A percentile compares a stretch with the other conserved stretches of the same genome.
These are phyloP conservation scores for Xiphophorus maculatus DNA, from an alignment of 2,113 vertebrate genomes.

Conservation along the genomic window DNA sequence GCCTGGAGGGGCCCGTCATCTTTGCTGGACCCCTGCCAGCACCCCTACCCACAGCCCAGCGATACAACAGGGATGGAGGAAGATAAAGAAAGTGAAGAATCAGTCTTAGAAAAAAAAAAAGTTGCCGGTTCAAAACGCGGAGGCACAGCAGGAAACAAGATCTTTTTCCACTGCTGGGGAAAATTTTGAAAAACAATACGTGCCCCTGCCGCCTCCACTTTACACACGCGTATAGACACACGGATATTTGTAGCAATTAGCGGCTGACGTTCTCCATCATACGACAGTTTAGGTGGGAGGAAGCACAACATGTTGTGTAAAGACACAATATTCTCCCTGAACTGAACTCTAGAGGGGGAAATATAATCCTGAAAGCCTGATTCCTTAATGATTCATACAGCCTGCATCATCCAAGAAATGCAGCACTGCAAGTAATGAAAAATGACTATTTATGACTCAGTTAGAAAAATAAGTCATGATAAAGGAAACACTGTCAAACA, in stretches of 20 bases:
- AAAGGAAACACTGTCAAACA: background rate
- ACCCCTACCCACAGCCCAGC: constrained; percentile 21
- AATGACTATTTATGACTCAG: background rate
- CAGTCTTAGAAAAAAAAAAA: constrained; percentile 7
- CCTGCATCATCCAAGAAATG: background rate
- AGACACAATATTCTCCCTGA: background rate
- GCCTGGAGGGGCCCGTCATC: constrained; percentile 59
- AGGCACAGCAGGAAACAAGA: constrained; percentile 38
- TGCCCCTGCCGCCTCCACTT: background rate
- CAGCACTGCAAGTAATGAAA: background rate
- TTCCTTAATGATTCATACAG: background rate
- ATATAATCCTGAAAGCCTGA: background rate
- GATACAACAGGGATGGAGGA: constrained; percentile 21
- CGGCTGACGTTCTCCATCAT: constrained; percentile 20
- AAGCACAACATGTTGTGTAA: background rate
- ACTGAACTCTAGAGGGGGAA: background rate
- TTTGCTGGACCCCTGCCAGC: constrained; percentile 61
- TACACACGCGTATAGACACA: background rate
- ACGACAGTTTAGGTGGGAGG: constrained; percentile 16
- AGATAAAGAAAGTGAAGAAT: constrained; percentile 32
- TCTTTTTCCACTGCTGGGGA: constrained; percentile 36
- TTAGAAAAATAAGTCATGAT: background rate
- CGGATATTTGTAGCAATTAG: constrained; percentile 44
- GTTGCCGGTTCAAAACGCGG: constrained; percentile 18
- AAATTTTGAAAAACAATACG: constrained; percentile 26